Evolutionary conservation across 1,140 invertebrate genomes (phyloP), one percentile per base, ranked within the genome.

Genomic region (Eriosoma lanigerum): DNA sequence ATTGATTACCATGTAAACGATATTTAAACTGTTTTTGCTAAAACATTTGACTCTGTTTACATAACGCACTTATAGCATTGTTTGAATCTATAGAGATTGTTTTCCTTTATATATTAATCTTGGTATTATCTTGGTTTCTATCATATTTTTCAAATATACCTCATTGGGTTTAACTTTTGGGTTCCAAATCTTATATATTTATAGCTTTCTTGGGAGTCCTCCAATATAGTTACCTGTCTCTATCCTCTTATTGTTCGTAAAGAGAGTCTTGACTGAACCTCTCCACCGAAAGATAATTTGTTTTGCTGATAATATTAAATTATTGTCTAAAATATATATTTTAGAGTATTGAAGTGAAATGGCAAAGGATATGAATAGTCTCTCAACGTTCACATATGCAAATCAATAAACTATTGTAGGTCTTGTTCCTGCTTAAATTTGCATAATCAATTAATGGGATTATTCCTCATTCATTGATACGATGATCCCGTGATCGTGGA

Each of bases 161-260:
- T 17, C 56, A 60, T 12, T 60, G 21, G 56, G 56, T 60, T 60
- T 24, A 29, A 60, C 56, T 24, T 60, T 60, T 60, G 3, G n/a
- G 56, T 17, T 60, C 15, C 56, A 60, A 60, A n/a, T 24, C 56
- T 60, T 21, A 60, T 21, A 60, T 60, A 3, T 60, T 60, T 60
- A 60, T n/a, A 60, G 56, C 56, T 24, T 6, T 24, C 3, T 60
- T 17, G 13, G 56, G 21, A 24, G 56, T 60, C 56, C 56, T n/a
- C 15, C 56, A 60, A 60, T 5, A n/a, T 29, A 24, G n/a, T 60
- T 60, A n/a, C n/a, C 24, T 9, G 13, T 12, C 15, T 3, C 26
- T 17, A 60, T 60, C 24, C 56, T 60, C 5, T 29, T 60, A 24
- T 29, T 60, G 15, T 60, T 60, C 19, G 4, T 60, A 60, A 8